Percentiles rank a stretch among this genome's conserved stretches.
Evolutionary conservation across 2,113 vertebrate species (phyloP).

Genomic region (Serilophus lunatus): DNA sequence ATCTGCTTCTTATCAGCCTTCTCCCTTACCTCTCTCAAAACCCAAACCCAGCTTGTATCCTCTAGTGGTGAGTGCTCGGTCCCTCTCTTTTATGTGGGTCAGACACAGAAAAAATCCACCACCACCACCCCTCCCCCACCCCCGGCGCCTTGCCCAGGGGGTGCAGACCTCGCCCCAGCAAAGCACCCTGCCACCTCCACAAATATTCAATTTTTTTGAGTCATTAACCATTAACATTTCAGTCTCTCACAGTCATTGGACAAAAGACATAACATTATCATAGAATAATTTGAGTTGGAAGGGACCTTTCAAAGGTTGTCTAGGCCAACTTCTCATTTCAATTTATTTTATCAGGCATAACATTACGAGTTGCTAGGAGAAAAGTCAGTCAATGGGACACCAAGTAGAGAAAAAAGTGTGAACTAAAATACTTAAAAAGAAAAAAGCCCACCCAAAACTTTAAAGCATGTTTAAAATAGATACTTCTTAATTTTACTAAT

Average conservation of each 20-base stretch:
- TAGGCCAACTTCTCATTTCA: background rate
- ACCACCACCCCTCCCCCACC: too few relatives aligned
- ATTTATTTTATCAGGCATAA: background rate
- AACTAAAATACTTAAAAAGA: background rate
- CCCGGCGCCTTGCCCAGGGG: too few relatives aligned
- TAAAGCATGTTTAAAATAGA: background rate
- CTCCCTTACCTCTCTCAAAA: too few relatives aligned
- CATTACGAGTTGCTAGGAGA: background rate
- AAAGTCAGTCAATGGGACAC: background rate
- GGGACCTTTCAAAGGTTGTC: background rate
- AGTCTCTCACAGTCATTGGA: background rate
- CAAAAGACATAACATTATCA: background rate
- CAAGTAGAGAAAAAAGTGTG: background rate
- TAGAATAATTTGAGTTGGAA: background rate
- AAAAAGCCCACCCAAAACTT: background rate
- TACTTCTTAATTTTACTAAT: background rate
- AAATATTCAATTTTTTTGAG: background rate
- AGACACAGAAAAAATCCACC: too few relatives aligned
- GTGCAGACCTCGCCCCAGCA: too few relatives aligned
- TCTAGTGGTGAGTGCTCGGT: too few relatives aligned
- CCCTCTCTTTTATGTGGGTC: too few relatives aligned
- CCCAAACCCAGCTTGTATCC: too few relatives aligned
- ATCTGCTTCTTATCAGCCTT: too few relatives aligned
- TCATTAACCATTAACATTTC: background rate
- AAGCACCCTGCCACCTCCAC: too few relatives aligned